Evolutionary conservation across 2,888 invertebrate species (phyloP).

Genomic region (Rugalucina vietnamica): DNA sequence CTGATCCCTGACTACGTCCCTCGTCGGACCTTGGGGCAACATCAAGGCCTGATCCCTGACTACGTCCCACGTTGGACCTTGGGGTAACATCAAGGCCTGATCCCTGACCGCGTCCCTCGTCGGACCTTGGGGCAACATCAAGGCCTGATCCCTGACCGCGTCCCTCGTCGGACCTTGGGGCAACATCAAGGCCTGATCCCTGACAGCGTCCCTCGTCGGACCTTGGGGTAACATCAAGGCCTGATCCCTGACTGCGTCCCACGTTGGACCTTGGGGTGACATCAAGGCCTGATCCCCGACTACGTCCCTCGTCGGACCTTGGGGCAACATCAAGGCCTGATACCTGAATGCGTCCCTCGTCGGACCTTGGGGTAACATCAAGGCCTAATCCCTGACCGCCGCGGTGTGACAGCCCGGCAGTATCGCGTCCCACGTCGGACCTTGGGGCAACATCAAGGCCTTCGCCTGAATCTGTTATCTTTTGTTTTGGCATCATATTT

Average conservation of each 20-base stretch:
- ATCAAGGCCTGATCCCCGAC: neutral
- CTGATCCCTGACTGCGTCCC: neutral
- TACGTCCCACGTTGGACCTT: too few species aligned
- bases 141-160: too few species aligned
- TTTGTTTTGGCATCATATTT: too few species aligned
- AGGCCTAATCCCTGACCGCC: too few species aligned
- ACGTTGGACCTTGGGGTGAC: neutral
- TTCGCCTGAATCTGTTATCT: too few species aligned
- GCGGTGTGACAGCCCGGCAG: neutral
- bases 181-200: neutral
- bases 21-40: neutral
- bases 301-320: neutral
- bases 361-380: too few species aligned
- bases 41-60: too few species aligned
- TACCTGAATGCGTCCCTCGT: too few species aligned
- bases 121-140: too few species aligned
- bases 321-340: neutral
- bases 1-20: neutral
- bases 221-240: neutral
- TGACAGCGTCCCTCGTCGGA: neutral
- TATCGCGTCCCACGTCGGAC: neutral
- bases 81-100: too few species aligned
- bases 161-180: too few species aligned
- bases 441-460: neutral
- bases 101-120: too few species aligned